Base-by-base conservation (phyloP, 2,888 invertebrate genomes). In the Clusia tigrina region DNA sequence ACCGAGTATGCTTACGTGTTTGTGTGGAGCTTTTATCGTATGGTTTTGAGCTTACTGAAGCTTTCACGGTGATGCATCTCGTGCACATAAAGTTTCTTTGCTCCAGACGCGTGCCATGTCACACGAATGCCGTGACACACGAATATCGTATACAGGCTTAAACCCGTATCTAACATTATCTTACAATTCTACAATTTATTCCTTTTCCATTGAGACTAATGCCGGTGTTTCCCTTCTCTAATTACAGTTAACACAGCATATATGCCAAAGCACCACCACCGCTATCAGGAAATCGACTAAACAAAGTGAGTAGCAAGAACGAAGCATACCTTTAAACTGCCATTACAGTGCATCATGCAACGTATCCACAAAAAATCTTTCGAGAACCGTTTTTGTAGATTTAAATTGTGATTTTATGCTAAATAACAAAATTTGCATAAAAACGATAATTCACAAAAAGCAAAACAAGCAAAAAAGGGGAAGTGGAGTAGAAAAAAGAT, bases 221-320 rank as follows among this genome's bases (percentile, higher is more conserved):
- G n/a, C n/a, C n/a, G n/a, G n/a, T n/a, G n/a, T n/a, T n/a, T n/a
- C n/a, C n/a, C n/a, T 55, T 54, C 32, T 32, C 12, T 12, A 32
- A 32, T 6, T 32, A 32, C 32, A 6, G 12, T n/a, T 15, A 42
- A 58, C 25, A 54, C 32, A 17, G 55, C 55, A 55, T 55, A 59
- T 54, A 63, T 65, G 64, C 54, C 20, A 12, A 20, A 48, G 3
- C 20, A 48, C 6, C 22, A 20, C 22, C 25, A 22, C 15, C 56
- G 18, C 56, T 52, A 46, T 46, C 57, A 53, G 59, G 56, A 67
- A 54, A 60, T 59, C 59, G 64, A 63, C 67, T 67, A 56, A 65
- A 57, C 22, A 64, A 67, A 57, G 67, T 67, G 59, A 67, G 67
- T 57, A 23, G 26, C 42, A n/a, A n/a, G n/a, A n/a, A n/a, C n/a